Percentiles rank a stretch among this genome's conserved stretches.
These are phyloP conservation scores for Leptothorax acervorum DNA, from an alignment of 2,888 invertebrate species.

Conservation along the genomic window DNA sequence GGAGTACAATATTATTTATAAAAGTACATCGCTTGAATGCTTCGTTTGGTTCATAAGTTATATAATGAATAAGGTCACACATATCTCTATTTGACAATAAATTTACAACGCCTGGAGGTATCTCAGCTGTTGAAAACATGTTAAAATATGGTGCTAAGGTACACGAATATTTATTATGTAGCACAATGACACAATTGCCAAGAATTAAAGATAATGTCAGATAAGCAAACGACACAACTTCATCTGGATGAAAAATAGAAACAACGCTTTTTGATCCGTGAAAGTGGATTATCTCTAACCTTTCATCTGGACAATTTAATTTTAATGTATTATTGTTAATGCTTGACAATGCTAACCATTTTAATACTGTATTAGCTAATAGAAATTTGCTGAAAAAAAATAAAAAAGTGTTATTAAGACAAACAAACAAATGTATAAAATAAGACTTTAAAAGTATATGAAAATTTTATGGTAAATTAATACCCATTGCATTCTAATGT, in stretches of 20 bases:
- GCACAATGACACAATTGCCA: not conserved
- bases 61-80: too few relatives aligned
- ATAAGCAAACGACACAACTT: not conserved
- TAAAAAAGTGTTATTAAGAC: not conserved
- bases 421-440: not conserved
- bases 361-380: not conserved
- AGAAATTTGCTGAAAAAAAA: slow-evolving; percentile 3
- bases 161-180: not conserved
- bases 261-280: not conserved
- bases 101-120: slow-evolving; percentile 23
- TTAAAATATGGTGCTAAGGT: not conserved
- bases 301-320: not conserved
- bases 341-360: not conserved
- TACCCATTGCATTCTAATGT: not conserved
- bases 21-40: not conserved
- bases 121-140: not conserved
- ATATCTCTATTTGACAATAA: not conserved
- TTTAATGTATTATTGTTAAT: not conserved
- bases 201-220: not conserved
- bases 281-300: not conserved
- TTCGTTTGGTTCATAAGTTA: not conserved
- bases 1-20: not conserved
- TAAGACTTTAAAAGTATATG: not conserved
- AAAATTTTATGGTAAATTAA: not conserved
- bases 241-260: not conserved